A percentile compares a stretch with the other conserved stretches of the same genome.
phyloP scores from a whole-genome alignment of 2,113 vertebrate species.

The Parotia lawesii region DNA sequence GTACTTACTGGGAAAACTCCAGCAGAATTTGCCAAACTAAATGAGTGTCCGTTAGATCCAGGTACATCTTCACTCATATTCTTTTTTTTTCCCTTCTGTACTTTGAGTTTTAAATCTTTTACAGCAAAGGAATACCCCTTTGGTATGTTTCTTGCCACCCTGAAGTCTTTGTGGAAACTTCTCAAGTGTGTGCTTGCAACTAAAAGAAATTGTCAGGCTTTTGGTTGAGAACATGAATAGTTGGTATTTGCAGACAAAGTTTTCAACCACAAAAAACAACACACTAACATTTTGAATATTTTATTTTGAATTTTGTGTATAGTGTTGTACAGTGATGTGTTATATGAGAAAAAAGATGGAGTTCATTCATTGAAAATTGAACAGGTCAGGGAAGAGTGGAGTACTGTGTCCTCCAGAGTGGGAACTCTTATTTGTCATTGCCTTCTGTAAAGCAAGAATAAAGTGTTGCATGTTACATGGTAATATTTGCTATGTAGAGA shows the following conservation, averaged over 20 bases:
- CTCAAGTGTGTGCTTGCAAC: neutral
- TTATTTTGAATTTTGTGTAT: neutral
- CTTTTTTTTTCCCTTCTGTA: neutral
- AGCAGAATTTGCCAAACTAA: constrained; percentile 93
- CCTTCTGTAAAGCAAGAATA: neutral
- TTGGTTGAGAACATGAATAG: neutral
- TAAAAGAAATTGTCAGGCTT: neutral
- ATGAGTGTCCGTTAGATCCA: constrained; percentile 96
- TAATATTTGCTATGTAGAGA: neutral
- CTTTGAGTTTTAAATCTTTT: neutral
- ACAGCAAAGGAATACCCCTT: neutral
- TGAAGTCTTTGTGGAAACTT: neutral
- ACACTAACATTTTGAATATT: neutral
- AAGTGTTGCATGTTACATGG: neutral
- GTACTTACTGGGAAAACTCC: constrained; percentile 93
- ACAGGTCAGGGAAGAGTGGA: neutral
- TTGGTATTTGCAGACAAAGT: neutral
- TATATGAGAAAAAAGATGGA: neutral
- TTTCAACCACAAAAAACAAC: neutral
- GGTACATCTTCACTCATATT: constrained; percentile 61
- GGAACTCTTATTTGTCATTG: neutral
- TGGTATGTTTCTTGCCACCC: neutral
- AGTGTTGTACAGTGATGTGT: neutral
- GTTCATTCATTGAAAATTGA: neutral
- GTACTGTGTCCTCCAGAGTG: neutral